These are phyloP conservation scores for Dyspetes luteomarginatus DNA, from an alignment of 2,888 invertebrate genomes.

Conservation along the genomic window DNA sequence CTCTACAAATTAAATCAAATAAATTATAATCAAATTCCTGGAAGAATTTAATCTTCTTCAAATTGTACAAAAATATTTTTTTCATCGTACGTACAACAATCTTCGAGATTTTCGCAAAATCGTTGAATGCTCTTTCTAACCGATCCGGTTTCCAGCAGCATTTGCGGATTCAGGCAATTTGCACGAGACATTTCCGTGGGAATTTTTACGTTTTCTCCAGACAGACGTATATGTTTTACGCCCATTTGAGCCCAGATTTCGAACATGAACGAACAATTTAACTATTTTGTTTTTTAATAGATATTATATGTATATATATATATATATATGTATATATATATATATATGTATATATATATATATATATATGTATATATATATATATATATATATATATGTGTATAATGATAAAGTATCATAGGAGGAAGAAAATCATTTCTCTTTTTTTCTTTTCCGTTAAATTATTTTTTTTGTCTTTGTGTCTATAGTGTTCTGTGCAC, in stretches of 20 bases:
- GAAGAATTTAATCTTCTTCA: neutral
- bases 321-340: too few relatives aligned
- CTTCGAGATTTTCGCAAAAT: constrained; percentile 31
- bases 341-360: too few relatives aligned
- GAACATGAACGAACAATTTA: constrained; percentile 54
- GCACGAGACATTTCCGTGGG: constrained; percentile 50
- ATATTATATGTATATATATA: constrained; percentile 10
- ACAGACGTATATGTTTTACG: constrained; percentile 7
- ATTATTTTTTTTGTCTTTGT: constrained; percentile 39
- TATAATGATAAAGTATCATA: constrained; percentile 50
- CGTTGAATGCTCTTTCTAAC: constrained; percentile 31
- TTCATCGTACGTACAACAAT: neutral
- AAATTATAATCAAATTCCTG: neutral
- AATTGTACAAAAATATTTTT: neutral
- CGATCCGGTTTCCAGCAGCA: constrained; percentile 57
- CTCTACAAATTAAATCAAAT: neutral
- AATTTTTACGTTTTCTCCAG: constrained; percentile 43
- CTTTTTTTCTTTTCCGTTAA: constrained; percentile 6
- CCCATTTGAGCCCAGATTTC: constrained; percentile 12
- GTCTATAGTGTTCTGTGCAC: constrained; percentile 36
- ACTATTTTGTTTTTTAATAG: constrained; percentile 39
- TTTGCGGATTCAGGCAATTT: constrained; percentile 52
- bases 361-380: too few relatives aligned
- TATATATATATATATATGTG: too few relatives aligned
- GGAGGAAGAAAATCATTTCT: constrained; percentile 42